Evolutionary conservation across 2,797 vertebrate genomes (phyloP), one percentile per base, ranked within the genome.

Genomic region (Neoniphon sammara): DNA sequence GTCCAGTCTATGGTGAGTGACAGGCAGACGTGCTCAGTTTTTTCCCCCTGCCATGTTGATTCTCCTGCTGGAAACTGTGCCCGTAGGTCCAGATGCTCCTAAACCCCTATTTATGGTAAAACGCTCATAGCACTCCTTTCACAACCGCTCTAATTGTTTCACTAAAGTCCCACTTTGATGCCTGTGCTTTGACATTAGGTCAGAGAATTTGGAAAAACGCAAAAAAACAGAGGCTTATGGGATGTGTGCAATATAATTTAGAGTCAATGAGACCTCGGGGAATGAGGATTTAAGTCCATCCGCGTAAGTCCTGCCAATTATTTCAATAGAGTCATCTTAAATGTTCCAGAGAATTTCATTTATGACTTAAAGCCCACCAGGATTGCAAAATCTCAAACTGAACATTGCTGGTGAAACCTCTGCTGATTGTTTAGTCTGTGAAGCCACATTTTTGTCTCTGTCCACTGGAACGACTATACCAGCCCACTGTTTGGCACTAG

Each of bases 391-490:
- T 74, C 68, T 78, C 85, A 89, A 91, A 82, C 44, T 73, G 66
- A 85, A 72, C 59, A 30, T 68, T 31, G 55, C 36, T 66, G 53
- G 61, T 85, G 67, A 83, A 89, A 88, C 64, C 36, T 83, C 68
- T 83, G 61, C 75, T 80, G 63, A 87, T 83, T 87, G 86, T 91
- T 91, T 91, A 90, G 88, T 90, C 83, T 85, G 61, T 77, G 66
- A 82, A 90, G 63, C 67, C 82, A 70, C 47, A 62, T 84, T 87
- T 83, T 81, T 82, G 69, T 75, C 58, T 90, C 70, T 34, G 66
- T 88, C 84, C 79, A 69, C 69, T 85, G 81, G 77, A 88, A 91
- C 73, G 71, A 79, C 80, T 78, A 59, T 73, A 88, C 78, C 87
- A 84, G 84, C 70, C 80, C 71, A 74, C 85, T 80, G 75, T 86